Percentiles rank a stretch among this genome's conserved stretches.
Evolutionary conservation across 1,140 invertebrate species (phyloP).

Genomic region (Drosophila quadrilineata): DNA sequence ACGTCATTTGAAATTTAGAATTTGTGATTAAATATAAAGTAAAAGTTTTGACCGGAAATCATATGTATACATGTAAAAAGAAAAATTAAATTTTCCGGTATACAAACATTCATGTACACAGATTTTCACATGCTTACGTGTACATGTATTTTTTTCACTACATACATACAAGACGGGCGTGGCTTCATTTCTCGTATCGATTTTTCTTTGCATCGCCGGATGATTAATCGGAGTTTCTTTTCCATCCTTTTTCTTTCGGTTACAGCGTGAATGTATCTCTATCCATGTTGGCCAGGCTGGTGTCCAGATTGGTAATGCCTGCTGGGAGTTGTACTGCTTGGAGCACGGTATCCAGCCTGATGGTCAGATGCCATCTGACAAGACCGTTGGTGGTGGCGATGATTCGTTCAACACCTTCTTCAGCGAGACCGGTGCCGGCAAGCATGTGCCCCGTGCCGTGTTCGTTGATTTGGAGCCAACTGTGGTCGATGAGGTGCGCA

Average conservation of each 20-base stretch:
- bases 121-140: no score
- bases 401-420: constrained; percentile 94
- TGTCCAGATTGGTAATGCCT: constrained; percentile 89
- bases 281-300: constrained; percentile 85
- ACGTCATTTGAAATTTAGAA: constrained; percentile 40
- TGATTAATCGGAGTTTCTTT: constrained; percentile 12
- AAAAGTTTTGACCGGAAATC: background rate
- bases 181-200: constrained; percentile 48
- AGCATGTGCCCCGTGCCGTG: constrained; percentile 92
- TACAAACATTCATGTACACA: constrained; percentile 1
- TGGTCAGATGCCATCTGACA: constrained; percentile 89
- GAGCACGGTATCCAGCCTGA: constrained; percentile 92
- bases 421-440: constrained; percentile 93
- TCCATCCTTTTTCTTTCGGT: background rate
- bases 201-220: constrained; percentile 27
- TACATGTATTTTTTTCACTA: constrained; percentile 11
- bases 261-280: constrained; percentile 83
- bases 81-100: background rate
- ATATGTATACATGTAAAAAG: background rate
- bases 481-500: constrained; percentile 93
- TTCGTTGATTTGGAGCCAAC: constrained; percentile 95
- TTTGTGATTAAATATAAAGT: background rate
- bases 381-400: constrained; percentile 86
- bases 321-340: constrained; percentile 84
- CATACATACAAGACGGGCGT: constrained; percentile 39